phyloP scores from a whole-genome alignment of 2,888 invertebrate species.

The Drosophila leonis region DNA sequence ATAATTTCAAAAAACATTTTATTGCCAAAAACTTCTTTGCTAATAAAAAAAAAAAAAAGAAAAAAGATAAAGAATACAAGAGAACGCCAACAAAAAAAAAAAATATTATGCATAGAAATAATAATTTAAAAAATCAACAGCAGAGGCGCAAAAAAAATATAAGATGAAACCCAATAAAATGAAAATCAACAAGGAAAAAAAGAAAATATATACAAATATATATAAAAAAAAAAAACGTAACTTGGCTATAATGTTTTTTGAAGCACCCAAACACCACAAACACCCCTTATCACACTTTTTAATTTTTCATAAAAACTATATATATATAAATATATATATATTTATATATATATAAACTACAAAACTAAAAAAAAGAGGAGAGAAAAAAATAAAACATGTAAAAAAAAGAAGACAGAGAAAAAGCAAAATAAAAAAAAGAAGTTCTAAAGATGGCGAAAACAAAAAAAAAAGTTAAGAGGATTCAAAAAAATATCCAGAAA shows the following conservation, averaged over 20 bases:
- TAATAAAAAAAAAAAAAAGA: conserved; percentile 74
- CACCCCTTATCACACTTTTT: conserved; percentile 82
- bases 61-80: conserved; percentile 65
- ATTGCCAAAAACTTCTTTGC: conserved; percentile 84
- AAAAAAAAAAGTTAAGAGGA: conserved; percentile 32
- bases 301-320: conserved; percentile 68
- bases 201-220: neutral
- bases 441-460: conserved; percentile 61
- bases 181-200: conserved; percentile 62
- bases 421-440: conserved; percentile 64
- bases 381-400: conserved; percentile 48
- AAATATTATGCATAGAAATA: conserved; percentile 62
- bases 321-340: conserved; percentile 37
- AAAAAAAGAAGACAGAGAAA: conserved; percentile 65
- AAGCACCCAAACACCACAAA: conserved; percentile 82
- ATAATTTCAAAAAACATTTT: conserved; percentile 86
- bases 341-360: conserved; percentile 45
- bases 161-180: conserved; percentile 61
- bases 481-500: conserved; percentile 51
- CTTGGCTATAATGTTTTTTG: conserved; percentile 86
- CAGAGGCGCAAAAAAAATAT: conserved; percentile 69
- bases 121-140: conserved; percentile 60
- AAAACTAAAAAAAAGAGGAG: conserved; percentile 42
- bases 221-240: conserved; percentile 50
- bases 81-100: conserved; percentile 73